Percentiles rank a stretch among this genome's conserved stretches.
Evolutionary conservation across 2,113 vertebrate species (phyloP).

Genomic region (Boulengeromyrus knoepffleri): DNA sequence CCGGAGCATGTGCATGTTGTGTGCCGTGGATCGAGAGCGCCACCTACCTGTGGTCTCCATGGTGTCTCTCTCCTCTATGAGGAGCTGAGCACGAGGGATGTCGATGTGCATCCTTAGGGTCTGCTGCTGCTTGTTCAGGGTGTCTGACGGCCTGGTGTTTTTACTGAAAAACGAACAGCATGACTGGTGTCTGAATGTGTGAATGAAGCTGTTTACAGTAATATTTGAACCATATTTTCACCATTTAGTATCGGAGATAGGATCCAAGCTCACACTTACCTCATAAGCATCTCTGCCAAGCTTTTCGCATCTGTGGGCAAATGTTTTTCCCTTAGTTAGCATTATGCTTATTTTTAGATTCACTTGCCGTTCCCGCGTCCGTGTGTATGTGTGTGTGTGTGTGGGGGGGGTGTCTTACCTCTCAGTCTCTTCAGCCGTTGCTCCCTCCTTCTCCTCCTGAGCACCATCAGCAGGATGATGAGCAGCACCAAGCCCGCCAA

Average conservation of each 20-base stretch:
- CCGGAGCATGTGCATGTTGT: background rate
- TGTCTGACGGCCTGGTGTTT: constrained; percentile 93
- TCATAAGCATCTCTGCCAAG: constrained; percentile 98
- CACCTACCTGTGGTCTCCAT: constrained; percentile 94
- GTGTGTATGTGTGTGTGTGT: background rate
- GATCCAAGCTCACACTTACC: constrained; percentile 59
- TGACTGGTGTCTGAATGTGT: background rate
- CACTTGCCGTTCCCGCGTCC: background rate
- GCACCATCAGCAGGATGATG: constrained; percentile 78
- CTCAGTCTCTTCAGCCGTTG: constrained; percentile 89
- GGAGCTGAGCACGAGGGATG: constrained; percentile 90
- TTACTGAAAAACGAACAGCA: constrained; percentile 65
- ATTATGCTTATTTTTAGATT: background rate
- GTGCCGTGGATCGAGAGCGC: background rate
- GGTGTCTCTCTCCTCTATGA: constrained; percentile 95
- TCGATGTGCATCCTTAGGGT: constrained; percentile 97
- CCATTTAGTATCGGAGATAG: background rate
- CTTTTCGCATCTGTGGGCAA: constrained; percentile 90
- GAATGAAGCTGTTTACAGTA: background rate
- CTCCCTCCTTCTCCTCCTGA: constrained; percentile 84
- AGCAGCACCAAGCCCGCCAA: constrained; percentile 82
- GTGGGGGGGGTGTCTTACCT: constrained; percentile 62
- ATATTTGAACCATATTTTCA: background rate
- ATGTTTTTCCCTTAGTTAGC: constrained; percentile 26
- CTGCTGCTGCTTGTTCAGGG: constrained; percentile 86